Conservation (phyloP, 35 echinoderm and acorn worm species). For the Lytechinus variegatus region DNA sequence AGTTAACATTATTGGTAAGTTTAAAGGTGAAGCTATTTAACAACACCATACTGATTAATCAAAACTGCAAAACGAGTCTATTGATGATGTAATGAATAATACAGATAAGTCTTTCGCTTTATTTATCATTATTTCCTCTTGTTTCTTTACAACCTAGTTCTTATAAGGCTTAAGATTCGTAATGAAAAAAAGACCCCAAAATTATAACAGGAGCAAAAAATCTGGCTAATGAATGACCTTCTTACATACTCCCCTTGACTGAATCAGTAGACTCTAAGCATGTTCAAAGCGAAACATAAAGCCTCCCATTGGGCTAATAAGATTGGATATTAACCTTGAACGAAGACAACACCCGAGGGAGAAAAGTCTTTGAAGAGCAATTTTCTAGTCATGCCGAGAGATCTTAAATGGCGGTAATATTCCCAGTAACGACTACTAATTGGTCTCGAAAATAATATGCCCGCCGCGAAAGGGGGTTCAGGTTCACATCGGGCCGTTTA, state of each 20-base stretch:
- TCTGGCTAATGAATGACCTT: neutral
- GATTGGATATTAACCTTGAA: neutral
- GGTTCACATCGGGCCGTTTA: neutral
- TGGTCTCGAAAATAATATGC: constrained; percentile 4
- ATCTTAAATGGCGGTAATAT: neutral
- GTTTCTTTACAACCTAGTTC: no score
- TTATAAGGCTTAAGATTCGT: no score
- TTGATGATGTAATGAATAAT: no score
- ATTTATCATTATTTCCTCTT: no score
- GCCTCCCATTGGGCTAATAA: neutral
- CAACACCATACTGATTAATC: no score
- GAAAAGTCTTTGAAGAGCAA: neutral
- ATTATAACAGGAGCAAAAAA: neutral
- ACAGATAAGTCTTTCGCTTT: no score
- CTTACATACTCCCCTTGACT: neutral
- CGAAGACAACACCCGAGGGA: neutral
- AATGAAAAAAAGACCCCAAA: no score
- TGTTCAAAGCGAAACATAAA: neutral
- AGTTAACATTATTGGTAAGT: no score
- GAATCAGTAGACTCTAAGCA: neutral
- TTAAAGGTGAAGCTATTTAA: no score
- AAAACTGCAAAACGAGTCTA: no score
- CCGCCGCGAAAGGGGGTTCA: neutral
- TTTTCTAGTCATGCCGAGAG: neutral
- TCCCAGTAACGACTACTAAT: neutral